Base-by-base conservation (phyloP, 2,888 invertebrate species). In the Plebejus anna region DNA sequence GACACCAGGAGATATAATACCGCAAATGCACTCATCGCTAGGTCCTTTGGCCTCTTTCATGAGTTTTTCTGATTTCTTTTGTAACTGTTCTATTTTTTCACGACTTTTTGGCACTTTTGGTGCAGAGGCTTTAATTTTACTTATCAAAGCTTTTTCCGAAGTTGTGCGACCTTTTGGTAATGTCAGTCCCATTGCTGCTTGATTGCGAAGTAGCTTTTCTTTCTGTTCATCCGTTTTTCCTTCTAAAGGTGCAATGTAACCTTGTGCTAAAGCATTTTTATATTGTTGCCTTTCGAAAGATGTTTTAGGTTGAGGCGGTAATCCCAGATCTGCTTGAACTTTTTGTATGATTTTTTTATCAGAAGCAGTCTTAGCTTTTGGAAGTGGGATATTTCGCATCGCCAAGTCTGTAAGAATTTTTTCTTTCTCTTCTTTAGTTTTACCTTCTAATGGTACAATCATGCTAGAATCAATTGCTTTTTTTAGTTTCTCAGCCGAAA, bases 21-120 rank as follows among this genome's bases (percentile, higher is more conserved):
- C 80, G 78, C 84, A 84, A 73, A 86, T 85, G 76, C 86, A 86
- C 81, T 86, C 84, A 73, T 85, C 85, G 70, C 81, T 82, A 9
- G 85, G 84, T 0, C 85, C 85, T 79, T 83, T 83, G 2, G 82
- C 83, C 80, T 85, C 85, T 79, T 79, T 84, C 47, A 84, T 82
- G 1, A 79, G 72, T 80, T 85, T 84, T n/a, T 82, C 81, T 0
- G 84, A 83, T 80, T 81, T 78, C 57, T 77, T 57, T 66, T 84
- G 78, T 57, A 84, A 76, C 77, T 81, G 80, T 75, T 70, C 76
- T 76, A 81, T 78, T 80, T 81, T 51, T 78, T 82, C 81, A 9
- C 78, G 79, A 51, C 38, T 80, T 28, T 66, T 77, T 6, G 83
- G 83, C 11, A 83, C 82, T 0, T 84, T 4, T 0, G 83, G 38